Conservation (phyloP, 2,797 vertebrate species). For the Coendou prehensilis region DNA sequence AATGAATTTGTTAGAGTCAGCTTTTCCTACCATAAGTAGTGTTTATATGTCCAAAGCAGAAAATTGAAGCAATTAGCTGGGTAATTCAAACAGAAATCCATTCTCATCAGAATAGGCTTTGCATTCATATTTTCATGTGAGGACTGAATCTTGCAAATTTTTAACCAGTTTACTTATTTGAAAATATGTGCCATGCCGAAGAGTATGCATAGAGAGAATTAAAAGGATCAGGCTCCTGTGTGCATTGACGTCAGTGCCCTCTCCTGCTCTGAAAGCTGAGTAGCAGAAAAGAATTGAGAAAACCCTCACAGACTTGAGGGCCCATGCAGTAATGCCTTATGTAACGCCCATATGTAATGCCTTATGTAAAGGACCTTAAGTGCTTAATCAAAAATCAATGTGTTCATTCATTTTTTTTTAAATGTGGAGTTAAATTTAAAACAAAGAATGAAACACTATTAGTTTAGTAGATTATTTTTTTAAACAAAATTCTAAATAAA, state of each 20-base stretch:
- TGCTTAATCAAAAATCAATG: not conserved
- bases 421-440: slow-evolving; percentile 37
- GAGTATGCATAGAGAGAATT: not conserved
- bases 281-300: not conserved
- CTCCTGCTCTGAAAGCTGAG: not conserved
- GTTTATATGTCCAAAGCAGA: not conserved
- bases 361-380: not conserved
- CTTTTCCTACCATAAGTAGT: not conserved
- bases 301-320: not conserved
- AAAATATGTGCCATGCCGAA: not conserved
- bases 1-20: slow-evolving; percentile 62
- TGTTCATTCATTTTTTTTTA: not conserved
- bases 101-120: slow-evolving; percentile 38
- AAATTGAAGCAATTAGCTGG: slow-evolving; percentile 42
- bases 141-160: slow-evolving; percentile 21
- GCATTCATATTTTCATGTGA: slow-evolving; percentile 21
- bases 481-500: slow-evolving; percentile 25
- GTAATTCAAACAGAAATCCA: slow-evolving; percentile 55
- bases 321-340: not conserved
- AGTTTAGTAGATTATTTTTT: not conserved
- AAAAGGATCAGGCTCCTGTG: fast-evolving
- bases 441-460: not conserved
- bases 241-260: not conserved
- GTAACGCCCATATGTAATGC: not conserved
- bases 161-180: not conserved